Evolutionary conservation across 2,113 vertebrate species (phyloP), one percentile per base, ranked within the genome.

Genomic region (Anolis sagrei): DNA sequence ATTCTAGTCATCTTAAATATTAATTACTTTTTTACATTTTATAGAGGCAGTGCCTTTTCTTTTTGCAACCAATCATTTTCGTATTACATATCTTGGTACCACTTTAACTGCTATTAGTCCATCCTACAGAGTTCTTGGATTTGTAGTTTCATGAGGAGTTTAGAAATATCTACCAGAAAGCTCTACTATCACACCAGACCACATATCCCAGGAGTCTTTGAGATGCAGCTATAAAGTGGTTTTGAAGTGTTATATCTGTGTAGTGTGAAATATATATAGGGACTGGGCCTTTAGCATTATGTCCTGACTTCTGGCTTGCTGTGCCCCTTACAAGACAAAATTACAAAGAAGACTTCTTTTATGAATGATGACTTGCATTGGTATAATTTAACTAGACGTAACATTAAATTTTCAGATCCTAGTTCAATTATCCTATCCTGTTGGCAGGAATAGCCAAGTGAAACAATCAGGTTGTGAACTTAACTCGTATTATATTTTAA

Each of bases 391-490:
- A 34, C 76, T 61, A 32, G 51, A 32, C 34, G 39, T 78, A 61
- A 78, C 51, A 78, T 23, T 61, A 61, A 78, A 32, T 21, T 78
- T 78, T 78, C 76, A 78, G 34, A 25, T 61, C 51, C 76, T 78
- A 23, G 76, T 34, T 61, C 61, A 78, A 25, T 78, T 54, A 77
- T 27, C 54, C 32, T 29, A 49, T 62, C 32, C 21, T 1, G 6
- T 32, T 78, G 58, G 32, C 32, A 78, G 76, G 34, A 78, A 58
- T 23, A 36, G 79, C 36, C 61, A 39, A 44, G 18, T 66, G 19
- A 16, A 81, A 36, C 27, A 16, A 68, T 48, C 44, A 18, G 36
- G 27, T 16, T 68, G 61, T 29, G 62, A 29, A n/a, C 27, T 44
- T 44, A 44, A 44, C 2, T 44, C 5, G 5, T 44, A 44, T 44